Evolutionary conservation across 2,113 vertebrate genomes (phyloP).

Genomic region (Paedocypris sp.): DNA sequence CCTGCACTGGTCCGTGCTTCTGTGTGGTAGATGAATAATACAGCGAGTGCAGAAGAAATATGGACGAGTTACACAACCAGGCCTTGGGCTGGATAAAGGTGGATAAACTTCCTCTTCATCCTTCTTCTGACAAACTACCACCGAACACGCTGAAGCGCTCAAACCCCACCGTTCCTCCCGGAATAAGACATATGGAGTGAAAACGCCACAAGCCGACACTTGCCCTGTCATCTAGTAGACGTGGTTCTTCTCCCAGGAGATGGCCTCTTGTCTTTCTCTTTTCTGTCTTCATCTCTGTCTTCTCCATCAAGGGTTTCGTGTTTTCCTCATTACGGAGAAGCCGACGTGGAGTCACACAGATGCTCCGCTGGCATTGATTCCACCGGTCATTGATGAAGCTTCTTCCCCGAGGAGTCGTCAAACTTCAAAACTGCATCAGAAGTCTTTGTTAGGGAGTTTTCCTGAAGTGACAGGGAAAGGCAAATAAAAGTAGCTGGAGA

Average conservation of each 20-base stretch:
- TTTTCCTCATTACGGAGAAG: conserved; percentile 27
- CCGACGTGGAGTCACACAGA: conserved; percentile 11
- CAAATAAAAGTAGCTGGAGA: conserved; percentile 35
- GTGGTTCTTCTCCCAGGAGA: conserved; percentile 28
- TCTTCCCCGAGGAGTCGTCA: conserved; percentile 24
- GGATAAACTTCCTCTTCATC: not conserved
- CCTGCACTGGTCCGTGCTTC: conserved; percentile 19
- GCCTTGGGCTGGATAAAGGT: not conserved
- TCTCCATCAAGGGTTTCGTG: not conserved
- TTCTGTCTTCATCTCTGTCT: not conserved
- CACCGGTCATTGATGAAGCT: conserved; percentile 20
- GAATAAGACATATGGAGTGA: conserved; percentile 2
- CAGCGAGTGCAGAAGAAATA: conserved; percentile 8
- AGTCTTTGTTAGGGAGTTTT: conserved; percentile 36
- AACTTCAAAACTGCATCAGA: conserved; percentile 33
- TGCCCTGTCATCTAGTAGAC: conserved; percentile 25
- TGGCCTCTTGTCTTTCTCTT: not conserved
- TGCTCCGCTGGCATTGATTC: conserved; percentile 28
- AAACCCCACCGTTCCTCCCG: conserved; percentile 3
- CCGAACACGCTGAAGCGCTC: conserved; percentile 10
- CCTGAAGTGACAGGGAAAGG: conserved; percentile 27
- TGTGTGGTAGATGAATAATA: conserved; percentile 44
- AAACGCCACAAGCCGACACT: conserved; percentile 10
- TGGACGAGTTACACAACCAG: conserved; percentile 8
- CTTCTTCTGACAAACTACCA: not conserved